These are phyloP conservation scores for Eristalis pertinax DNA, from an alignment of 2,888 invertebrate species.

Conservation along the genomic window DNA sequence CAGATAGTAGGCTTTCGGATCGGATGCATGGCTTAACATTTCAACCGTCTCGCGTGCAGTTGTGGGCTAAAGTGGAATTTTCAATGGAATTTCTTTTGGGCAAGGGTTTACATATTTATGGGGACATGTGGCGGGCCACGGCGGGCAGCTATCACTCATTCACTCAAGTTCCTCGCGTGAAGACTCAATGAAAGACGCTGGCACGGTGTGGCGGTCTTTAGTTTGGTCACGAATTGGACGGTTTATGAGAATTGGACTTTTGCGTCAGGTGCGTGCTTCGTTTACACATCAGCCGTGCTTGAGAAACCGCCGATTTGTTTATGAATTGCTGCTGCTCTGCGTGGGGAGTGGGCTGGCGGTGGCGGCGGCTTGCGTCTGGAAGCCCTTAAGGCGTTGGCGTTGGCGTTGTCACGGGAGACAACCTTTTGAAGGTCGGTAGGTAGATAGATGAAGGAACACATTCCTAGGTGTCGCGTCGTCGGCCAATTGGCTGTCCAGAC, in stretches of 20 bases:
- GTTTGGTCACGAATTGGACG: conserved; percentile 43
- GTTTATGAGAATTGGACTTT: conserved; percentile 51
- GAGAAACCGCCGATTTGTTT: conserved; percentile 32
- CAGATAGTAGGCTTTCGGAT: conserved; percentile 34
- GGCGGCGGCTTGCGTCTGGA: background rate
- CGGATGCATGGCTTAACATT: conserved; percentile 20
- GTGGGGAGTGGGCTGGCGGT: background rate
- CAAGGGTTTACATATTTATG: conserved; percentile 29
- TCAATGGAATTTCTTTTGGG: conserved; percentile 44
- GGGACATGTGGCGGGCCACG: conserved; percentile 21
- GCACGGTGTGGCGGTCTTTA: conserved; percentile 9
- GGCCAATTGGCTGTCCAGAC: background rate
- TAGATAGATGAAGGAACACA: background rate
- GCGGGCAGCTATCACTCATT: conserved; percentile 26
- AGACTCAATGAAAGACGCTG: conserved; percentile 24
- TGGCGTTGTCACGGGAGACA: background rate
- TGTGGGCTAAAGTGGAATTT: conserved; percentile 2
- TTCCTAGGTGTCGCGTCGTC: conserved; percentile 20
- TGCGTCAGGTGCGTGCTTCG: conserved; percentile 48
- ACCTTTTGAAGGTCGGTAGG: conserved; percentile 48
- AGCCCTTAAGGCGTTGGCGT: background rate
- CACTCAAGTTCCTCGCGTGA: conserved; percentile 12
- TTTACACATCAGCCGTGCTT: conserved; percentile 5
- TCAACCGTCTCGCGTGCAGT: conserved; percentile 4
- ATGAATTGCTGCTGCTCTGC: background rate